Evolutionary conservation across 2,888 invertebrate genomes (phyloP), one percentile per base, ranked within the genome.

Genomic region (Creontiades dilutus): DNA sequence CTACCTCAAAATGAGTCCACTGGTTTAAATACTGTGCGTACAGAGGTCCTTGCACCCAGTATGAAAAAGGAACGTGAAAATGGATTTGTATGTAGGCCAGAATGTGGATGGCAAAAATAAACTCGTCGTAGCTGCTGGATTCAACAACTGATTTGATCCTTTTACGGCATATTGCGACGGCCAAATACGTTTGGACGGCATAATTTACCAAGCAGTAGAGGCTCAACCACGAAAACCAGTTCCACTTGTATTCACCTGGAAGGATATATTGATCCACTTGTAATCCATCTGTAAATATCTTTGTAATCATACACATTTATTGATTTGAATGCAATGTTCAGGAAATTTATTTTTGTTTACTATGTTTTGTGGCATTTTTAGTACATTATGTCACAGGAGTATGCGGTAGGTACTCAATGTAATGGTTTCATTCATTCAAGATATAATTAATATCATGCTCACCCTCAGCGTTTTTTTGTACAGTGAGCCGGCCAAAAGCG

Each of bases 1-100:
- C n/a, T 85, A 91, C 91, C 89, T 91, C 86, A 52, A 91, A 91
- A 12, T 75, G 55, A n/a, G 75, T 85, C 91, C 91, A 91, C 16
- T 61, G 68, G 75, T 90, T 90, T 13, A 91, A 86, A 37, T 91
- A 91, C 61, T 86, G 46, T 9, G 90, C 76, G 12, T 90, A 78
- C 55, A 86, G 61, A 0, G 52, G 61, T 3, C 86, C 86, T 23
- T 91, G 89, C 14, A 86, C 37, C 91, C 91, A 91, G 76, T 68
- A 91, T 2, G 90, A 84, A 48, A 91, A 76, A 1, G 91, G 91
- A 12, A 91, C 89, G 57, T 91, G 91, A 46, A 89, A 91, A 76
- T 91, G 91, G 0, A 91, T 90, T 46, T 90, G 90, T 46, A 90
- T 80, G 52, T 91, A 91, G 28, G 89, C 89, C 52, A 91, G 68